These are phyloP conservation scores for Ciconia nigra DNA, from an alignment of 2,797 vertebrate species.

Conservation along the genomic window DNA sequence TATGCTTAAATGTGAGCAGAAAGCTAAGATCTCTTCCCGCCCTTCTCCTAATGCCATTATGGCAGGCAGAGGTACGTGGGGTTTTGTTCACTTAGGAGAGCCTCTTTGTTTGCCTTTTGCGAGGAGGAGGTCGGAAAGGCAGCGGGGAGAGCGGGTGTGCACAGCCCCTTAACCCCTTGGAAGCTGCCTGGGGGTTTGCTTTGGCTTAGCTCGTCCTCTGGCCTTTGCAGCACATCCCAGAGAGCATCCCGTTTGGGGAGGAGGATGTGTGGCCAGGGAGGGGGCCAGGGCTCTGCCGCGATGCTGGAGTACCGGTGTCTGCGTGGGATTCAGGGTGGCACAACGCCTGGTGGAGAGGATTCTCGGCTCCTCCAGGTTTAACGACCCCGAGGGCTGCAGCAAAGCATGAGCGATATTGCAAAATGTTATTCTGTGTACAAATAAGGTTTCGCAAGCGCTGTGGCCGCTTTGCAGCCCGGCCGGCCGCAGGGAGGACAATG, in stretches of 20 bases:
- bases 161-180: neutral
- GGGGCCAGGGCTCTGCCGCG: neutral
- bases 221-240: neutral
- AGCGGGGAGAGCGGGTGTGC: neutral
- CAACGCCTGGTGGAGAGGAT: neutral
- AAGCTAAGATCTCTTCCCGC: constrained; percentile 20
- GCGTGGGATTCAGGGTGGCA: accelerated
- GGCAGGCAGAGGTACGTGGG: neutral
- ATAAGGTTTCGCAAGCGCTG: accelerated
- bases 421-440: neutral
- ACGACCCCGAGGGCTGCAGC: neutral
- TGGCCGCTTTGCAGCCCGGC: accelerated
- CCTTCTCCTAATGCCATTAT: neutral
- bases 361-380: neutral
- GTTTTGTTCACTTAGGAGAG: neutral
- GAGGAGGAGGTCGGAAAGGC: neutral
- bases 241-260: accelerated
- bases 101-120: neutral
- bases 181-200: neutral
- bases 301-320: accelerated
- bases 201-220: neutral
- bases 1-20: neutral
- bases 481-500: accelerated
- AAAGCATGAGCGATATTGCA: accelerated
- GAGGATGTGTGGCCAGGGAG: accelerated